Evolutionary conservation across 2,888 invertebrate species (phyloP).

Genomic region (Tachystola acroxantha): DNA sequence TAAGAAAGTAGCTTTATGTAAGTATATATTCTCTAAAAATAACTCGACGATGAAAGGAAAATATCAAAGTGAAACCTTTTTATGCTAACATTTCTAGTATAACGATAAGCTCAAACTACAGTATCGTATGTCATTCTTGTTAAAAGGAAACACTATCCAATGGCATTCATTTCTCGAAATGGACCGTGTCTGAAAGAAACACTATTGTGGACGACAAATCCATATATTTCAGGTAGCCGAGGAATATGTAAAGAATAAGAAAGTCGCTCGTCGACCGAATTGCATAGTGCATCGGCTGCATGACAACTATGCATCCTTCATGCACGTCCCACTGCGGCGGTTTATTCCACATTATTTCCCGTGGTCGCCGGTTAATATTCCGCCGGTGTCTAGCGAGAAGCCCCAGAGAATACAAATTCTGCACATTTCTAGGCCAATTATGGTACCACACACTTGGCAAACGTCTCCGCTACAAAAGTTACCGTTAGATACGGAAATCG

Average conservation of each 20-base stretch:
- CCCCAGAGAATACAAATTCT: constrained; percentile 63
- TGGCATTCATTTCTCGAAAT: constrained; percentile 7
- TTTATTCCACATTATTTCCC: constrained; percentile 68
- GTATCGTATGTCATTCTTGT: no score
- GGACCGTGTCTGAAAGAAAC: constrained; percentile 8
- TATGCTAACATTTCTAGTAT: no score
- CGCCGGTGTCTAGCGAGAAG: constrained; percentile 41
- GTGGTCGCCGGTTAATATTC: constrained; percentile 59
- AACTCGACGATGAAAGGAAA: no score
- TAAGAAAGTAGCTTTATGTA: no score
- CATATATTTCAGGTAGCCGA: constrained; percentile 10
- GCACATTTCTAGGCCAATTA: constrained; percentile 29
- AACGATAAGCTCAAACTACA: no score
- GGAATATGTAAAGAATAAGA: constrained; percentile 4
- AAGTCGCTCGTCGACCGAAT: constrained; percentile 5
- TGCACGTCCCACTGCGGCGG: constrained; percentile 61
- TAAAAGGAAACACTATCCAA: constrained; percentile 2
- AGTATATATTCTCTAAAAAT: no score
- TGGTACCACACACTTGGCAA: constrained; percentile 44
- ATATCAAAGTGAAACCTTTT: no score
- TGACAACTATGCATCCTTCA: constrained; percentile 37
- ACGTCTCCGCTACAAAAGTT: constrained; percentile 28
- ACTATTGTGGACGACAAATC: constrained; percentile 12
- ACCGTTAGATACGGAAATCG: constrained; percentile 11
- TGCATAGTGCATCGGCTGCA: constrained; percentile 23